Evolutionary conservation across 2,113 vertebrate genomes (phyloP).

Genomic region (Halcyon malimbica): DNA sequence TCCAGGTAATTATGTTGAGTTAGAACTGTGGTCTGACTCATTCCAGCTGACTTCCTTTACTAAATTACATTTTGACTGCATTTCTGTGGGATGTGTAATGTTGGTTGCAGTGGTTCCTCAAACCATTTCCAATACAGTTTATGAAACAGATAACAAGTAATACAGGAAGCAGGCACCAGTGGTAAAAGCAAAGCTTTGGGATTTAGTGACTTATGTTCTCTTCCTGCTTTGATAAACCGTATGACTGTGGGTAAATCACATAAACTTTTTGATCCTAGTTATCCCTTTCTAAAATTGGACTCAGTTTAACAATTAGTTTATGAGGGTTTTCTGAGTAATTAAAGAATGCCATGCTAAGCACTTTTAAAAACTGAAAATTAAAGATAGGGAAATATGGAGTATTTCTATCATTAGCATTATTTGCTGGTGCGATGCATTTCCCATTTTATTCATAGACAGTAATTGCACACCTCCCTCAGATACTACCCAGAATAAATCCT

Average conservation of each 20-base stretch:
- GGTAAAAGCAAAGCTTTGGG: neutral
- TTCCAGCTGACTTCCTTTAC: conserved; percentile 51
- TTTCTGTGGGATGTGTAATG: conserved; percentile 25
- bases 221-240: neutral
- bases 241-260: neutral
- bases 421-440: neutral
- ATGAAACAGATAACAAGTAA: conserved; percentile 14
- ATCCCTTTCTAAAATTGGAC: neutral
- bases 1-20: conserved; percentile 39
- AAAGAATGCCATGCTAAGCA: neutral
- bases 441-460: neutral
- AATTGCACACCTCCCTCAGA: conserved; percentile 9
- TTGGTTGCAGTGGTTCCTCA: conserved; percentile 21
- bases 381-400: neutral
- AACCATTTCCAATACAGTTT: neutral
- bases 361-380: neutral
- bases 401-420: neutral
- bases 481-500: conserved; percentile 33
- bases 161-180: neutral
- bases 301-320: neutral
- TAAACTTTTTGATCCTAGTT: neutral
- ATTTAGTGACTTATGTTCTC: neutral
- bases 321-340: neutral
- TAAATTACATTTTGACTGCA: conserved; percentile 46
- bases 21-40: conserved; percentile 39